phyloP scores from a whole-genome alignment of 2,113 vertebrate genomes.

The Urocitellus parryii region DNA sequence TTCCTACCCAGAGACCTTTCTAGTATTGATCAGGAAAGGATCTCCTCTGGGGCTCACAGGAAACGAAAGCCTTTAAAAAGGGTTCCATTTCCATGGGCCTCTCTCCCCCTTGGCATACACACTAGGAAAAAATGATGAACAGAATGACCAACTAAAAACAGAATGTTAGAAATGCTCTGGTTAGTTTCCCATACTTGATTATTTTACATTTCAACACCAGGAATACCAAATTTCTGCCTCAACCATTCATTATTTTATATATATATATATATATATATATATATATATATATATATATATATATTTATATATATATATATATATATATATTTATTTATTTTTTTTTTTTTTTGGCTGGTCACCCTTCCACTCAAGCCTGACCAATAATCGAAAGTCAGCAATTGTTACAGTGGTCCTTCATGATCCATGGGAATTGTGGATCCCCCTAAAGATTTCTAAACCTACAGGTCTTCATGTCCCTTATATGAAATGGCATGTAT shows the following conservation, averaged over 20 bases:
- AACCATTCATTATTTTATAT: not conserved
- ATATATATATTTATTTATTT: no score
- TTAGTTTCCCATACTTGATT: conserved; percentile 4
- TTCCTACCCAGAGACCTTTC: not conserved
- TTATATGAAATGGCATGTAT: not conserved
- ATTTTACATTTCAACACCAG: not conserved
- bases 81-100: not conserved
- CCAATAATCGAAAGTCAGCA: not conserved
- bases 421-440: not conserved
- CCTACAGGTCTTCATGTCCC: not conserved
- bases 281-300: no score
- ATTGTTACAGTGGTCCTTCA: not conserved
- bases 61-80: conserved; percentile 42
- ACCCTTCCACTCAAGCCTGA: not conserved
- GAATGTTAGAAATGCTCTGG: not conserved
- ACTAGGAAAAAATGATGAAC: conserved; percentile 60
- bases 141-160: conserved; percentile 27
- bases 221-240: not conserved
- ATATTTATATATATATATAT: no score
- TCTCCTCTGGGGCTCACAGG: not conserved
- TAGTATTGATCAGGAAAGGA: not conserved
- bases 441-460: not conserved
- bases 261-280: no score
- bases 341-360: not conserved
- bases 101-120: conserved; percentile 31